Base-by-base conservation (phyloP, 2,113 vertebrate species). In the Synodontis membranacea region DNA sequence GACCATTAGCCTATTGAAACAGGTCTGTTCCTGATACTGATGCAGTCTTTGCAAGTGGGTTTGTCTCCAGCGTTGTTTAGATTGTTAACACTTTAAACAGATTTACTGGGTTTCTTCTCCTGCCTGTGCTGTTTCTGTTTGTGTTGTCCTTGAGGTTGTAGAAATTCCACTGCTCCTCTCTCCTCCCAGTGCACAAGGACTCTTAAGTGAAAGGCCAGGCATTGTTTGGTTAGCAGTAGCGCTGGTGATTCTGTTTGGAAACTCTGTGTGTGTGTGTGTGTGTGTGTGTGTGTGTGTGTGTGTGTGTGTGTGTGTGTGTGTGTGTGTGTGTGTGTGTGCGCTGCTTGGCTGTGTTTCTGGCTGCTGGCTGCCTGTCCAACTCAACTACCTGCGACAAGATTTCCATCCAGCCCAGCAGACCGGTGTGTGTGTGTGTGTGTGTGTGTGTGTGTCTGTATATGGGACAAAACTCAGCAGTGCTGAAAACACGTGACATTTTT, bases 151-250 rank as follows among this genome's bases (percentile, higher is more conserved):
- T 85, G 34, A 84, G 50, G 52, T 48, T 23, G 48, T 46, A 62
- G 70, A 89, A 85, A 80, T 64, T 84, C 76, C 66, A 76, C 88
- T 48, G 60, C 72, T 83, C 25, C 78, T 86, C 0, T 70, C 42
- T 84, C 37, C 60, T 74, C 68, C 68, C 54, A 44, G 25, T 56
- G 68, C 48, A 14, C 14, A 54, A 28, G 34, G 25, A 50, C 68
- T 68, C 82, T 75, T 90, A 92, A 93, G 91, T 93, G 91, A 93
- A 93, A 92, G 86, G 31, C 92, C 93, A 93, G 93, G 48, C 89
- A 76, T 54, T 50, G 86, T 50, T 64, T 90, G 82, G 87, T 89
- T 91, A 90, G 88, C 91, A 87, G 92, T 83, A 84, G 79, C 37
- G 82, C 82, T 92, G 92, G 91, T 92, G 89, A 90, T 89, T 87